Base-by-base conservation (phyloP, 2,113 vertebrate genomes). In the Percina caprodes region DNA sequence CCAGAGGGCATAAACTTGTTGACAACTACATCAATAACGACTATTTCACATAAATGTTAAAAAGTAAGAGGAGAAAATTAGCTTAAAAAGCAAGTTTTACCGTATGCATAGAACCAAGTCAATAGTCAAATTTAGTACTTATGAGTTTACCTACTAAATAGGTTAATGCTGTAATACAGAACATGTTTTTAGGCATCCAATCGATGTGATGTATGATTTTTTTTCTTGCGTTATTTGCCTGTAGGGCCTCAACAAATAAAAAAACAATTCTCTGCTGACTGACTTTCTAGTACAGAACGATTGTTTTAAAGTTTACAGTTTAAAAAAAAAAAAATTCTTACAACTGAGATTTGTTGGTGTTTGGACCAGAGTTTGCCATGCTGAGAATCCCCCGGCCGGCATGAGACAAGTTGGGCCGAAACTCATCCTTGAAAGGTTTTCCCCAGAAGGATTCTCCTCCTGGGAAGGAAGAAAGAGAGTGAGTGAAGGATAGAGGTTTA, bases 341-440 rank as follows among this genome's bases (percentile, higher is more conserved):
- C 98, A 99, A 99, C 79, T 99, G 98, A 4, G 98, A 99, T 82
- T 97, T 99, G 94, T 99, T 99, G 87, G 96, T 97, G 94, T 99
- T 98, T 49, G 98, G 97, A n/a, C 98, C 98, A 0, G 98, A 97
- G 89, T 99, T 99, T 45, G 98, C 98, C 98, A 99, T 99, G 86
- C 98, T 99, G 61, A 99, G 97, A 67, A 99, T 78, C 6, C 98
- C 98, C 1, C 98, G 95, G 18, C 98, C 98, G 0, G 96, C 96
- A 86, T 99, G 98, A 0, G 98, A 98, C 63, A 99, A 94, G 91
- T 99, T 99, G 7, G 97, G 97, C 65, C 95, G 96, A 83, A 99
- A 97, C 84, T 99, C 98, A 13, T 99, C 98, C 89, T 90, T 96
- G 92, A 99, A 99, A 1, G 98, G 96, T 83, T 97, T 98, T 11